These are phyloP conservation scores for Arctia plantaginis DNA, from an alignment of 2,888 invertebrate species.

Conservation along the genomic window DNA sequence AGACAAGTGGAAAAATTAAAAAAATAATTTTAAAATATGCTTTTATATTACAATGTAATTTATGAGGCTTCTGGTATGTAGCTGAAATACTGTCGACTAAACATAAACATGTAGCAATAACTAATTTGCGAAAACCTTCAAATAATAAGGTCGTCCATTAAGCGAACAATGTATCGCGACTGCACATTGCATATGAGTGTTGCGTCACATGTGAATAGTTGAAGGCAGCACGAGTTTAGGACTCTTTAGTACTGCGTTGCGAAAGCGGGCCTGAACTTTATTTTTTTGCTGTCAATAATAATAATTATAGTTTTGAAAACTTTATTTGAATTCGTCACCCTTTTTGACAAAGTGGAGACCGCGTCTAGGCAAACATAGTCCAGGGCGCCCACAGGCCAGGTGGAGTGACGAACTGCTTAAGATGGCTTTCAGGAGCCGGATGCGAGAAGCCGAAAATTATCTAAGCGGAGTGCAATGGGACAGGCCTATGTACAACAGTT, in stretches of 20 bases:
- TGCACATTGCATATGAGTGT: slow-evolving; percentile 60
- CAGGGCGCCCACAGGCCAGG: too few relatives aligned
- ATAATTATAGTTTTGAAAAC: not conserved
- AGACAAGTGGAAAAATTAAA: too few relatives aligned
- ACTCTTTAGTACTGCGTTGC: slow-evolving; percentile 22
- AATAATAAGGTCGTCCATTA: slow-evolving; percentile 70
- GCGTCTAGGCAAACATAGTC: too few relatives aligned
- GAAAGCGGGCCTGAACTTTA: slow-evolving; percentile 20
- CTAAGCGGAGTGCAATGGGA: too few relatives aligned
- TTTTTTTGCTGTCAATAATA: too few relatives aligned
- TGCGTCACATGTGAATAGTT: slow-evolving; percentile 58
- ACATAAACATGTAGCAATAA: slow-evolving; percentile 28
- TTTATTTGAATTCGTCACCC: too few relatives aligned
- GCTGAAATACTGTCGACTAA: slow-evolving; percentile 12
- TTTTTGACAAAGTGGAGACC: too few relatives aligned
- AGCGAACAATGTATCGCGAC: slow-evolving; percentile 65
- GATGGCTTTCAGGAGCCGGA: too few relatives aligned
- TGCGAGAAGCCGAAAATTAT: too few relatives aligned
- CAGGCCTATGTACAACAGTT: too few relatives aligned
- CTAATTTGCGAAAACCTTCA: slow-evolving; percentile 66
- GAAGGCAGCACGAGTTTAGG: slow-evolving; percentile 50
- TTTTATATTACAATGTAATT: not conserved
- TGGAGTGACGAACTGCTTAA: too few relatives aligned
- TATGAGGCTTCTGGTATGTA: not conserved
- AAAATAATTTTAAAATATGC: not conserved